Base-by-base conservation (phyloP, 2,113 vertebrate genomes). In the Gambusia affinis region DNA sequence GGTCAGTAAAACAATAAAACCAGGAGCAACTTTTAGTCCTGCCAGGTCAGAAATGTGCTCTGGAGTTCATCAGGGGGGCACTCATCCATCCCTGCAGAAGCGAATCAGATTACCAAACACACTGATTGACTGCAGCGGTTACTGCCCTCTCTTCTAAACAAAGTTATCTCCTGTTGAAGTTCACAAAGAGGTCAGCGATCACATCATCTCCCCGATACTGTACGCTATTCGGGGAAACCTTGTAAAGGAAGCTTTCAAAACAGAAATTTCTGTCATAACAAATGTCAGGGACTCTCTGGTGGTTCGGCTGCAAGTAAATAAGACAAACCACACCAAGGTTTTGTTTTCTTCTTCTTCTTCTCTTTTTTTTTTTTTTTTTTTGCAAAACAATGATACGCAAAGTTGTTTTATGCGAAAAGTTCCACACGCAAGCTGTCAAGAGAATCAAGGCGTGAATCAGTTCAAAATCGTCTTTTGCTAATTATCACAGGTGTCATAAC, bases 401-500 rank as follows among this genome's bases (percentile, higher is more conserved):
- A 82, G 54, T 67, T 82, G 44, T 71, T 84, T 66, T 82, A 69
- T 44, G 64, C 33, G 4, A 31, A 84, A 90, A 74, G 66, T 85
- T 87, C 64, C 4, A 73, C 73, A 68, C 4, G 30, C 51, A 70
- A 87, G 68, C 85, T 89, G 89, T 92, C 87, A 85, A 62, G 10
- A 83, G 79, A 91, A 84, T 87, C 72, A 80, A 81, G 75, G 79
- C 27, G 1, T 75, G 72, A 88, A 89, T 76, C 39, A 72, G 76
- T 90, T 88, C 24, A 81, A 77, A 82, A 44, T 84, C 84, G 78
- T 78, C 85, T 88, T 83, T 86, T 81, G 84, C 79, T 89, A 91
- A 91, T 93, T 93, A 88, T 90, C 84, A 85, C 87, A 87, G 82
- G 90, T 89, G 90, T 93, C 92, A 90, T 64, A 90, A 89, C 72